Evolutionary conservation across 1,140 invertebrate genomes (phyloP), one percentile per base, ranked within the genome.

Genomic region (Drosophila ironensis): DNA sequence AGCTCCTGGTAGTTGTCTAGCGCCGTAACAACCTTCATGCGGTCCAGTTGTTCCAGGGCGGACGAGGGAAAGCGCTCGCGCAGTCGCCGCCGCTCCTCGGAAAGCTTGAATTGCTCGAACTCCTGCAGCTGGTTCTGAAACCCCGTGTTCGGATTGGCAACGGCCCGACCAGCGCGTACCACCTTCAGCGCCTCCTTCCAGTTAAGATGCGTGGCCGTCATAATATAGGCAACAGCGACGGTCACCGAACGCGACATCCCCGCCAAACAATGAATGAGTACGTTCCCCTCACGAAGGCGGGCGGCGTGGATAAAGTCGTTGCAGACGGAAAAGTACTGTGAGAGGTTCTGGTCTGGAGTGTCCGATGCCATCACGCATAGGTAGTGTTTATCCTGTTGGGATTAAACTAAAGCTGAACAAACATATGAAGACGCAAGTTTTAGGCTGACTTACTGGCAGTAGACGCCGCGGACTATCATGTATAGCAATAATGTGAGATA

Each of bases 231-330:
- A 19, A 98, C 96, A 0, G 96, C 95, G 16, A 99, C 95, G 0
- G 98, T 98, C 24, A 98, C 97, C 88, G 97, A 98, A 12, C 98
- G 93, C 0, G 97, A 98, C 94, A 99, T 98, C 11, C 98, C 98
- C 1, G 98, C 98, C 87, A 99, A 91, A 91, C 98, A 99, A 90
- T 99, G 98, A 78, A 99, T 97, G 9, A 99, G 92, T 24, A 99
- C 97, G 89, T 95, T 96, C 56, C 97, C 97, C 56, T 97, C 96
- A 25, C 95, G 92, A 0, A 97, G 91, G 44, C 98, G 91, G 1
- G 97, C 97, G 1, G 94, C 94, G 90, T 99, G 97, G 78, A 99
- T 99, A 84, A 99, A 99, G 88, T 99, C 97, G 91, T 98, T 98
- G 91, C 97, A 98, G 35, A 96, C 90, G 11, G 95, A 93, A 91